Percentiles rank a stretch among this genome's conserved stretches.
Evolutionary conservation across 2,888 invertebrate species (phyloP).

Genomic region (Ectropis crepuscularia): DNA sequence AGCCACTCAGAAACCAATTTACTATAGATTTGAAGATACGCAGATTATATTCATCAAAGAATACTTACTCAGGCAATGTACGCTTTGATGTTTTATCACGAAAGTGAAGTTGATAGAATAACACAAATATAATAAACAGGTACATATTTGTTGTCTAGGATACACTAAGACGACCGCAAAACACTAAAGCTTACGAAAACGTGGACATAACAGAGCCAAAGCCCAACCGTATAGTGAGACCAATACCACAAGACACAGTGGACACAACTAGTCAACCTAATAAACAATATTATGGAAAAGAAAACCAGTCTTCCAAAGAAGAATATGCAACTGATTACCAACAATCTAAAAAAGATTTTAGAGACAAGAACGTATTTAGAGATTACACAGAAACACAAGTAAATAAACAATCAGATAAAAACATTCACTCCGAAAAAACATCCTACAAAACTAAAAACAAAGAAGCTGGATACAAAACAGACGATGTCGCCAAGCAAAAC

Average conservation of each 20-base stretch:
- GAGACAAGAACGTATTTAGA: background rate
- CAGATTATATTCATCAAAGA: no score
- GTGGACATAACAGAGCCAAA: background rate
- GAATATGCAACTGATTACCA: background rate
- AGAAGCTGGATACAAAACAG: no score
- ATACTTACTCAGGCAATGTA: no score
- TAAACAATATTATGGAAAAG: background rate
- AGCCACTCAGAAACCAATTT: no score
- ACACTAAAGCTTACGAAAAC: background rate
- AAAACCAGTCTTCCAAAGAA: background rate
- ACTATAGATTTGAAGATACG: no score
- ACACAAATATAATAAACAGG: no score
- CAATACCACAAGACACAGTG: background rate
- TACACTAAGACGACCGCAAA: background rate
- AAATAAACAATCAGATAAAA: background rate
- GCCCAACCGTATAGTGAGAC: constrained; percentile 5
- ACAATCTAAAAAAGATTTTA: background rate
- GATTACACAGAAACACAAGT: background rate
- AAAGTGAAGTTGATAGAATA: no score
- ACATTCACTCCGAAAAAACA: no score
- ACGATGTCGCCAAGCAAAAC: no score
- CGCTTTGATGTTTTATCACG: no score
- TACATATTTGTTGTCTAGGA: background rate
- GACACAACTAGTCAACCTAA: background rate
- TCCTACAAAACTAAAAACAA: no score